phyloP scores from a whole-genome alignment of 2,113 vertebrate species.

The Carlito syrichta region DNA sequence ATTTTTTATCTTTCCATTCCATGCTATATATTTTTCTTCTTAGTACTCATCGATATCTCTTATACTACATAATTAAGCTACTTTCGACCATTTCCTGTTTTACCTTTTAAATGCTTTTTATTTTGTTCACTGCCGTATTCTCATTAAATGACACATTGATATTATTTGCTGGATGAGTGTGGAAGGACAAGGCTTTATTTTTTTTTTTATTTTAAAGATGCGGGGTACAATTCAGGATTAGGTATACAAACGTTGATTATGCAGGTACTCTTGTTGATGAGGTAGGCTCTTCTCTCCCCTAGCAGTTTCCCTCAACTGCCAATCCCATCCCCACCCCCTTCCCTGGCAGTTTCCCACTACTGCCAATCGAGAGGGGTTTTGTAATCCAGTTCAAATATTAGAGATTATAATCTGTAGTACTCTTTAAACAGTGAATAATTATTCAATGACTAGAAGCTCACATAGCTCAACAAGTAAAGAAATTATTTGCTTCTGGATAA shows the following conservation, averaged over 20 bases:
- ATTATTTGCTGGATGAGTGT: not conserved
- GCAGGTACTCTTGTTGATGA: too few species aligned
- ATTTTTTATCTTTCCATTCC: not conserved
- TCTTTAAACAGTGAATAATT: not conserved
- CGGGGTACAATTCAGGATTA: too few species aligned
- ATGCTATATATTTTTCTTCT: not conserved
- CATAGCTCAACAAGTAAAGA: not conserved
- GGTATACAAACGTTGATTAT: too few species aligned
- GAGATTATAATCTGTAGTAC: not conserved
- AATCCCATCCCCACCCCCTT: too few species aligned
- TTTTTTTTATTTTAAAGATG: too few species aligned
- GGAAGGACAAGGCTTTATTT: too few species aligned
- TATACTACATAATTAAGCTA: not conserved
- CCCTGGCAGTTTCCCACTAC: too few species aligned
- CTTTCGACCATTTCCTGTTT: not conserved
- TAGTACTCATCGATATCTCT: not conserved
- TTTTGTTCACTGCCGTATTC: not conserved
- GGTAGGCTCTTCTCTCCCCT: too few species aligned
- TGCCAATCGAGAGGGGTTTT: too few species aligned
- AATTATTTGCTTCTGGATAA: not conserved
- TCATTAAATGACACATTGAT: not conserved
- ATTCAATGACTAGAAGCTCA: not conserved
- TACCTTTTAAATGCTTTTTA: not conserved
- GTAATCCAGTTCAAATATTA: not conserved
- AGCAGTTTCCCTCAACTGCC: too few species aligned